phyloP scores from a whole-genome alignment of 1,140 invertebrate species.

The Archivesica marissinica region DNA sequence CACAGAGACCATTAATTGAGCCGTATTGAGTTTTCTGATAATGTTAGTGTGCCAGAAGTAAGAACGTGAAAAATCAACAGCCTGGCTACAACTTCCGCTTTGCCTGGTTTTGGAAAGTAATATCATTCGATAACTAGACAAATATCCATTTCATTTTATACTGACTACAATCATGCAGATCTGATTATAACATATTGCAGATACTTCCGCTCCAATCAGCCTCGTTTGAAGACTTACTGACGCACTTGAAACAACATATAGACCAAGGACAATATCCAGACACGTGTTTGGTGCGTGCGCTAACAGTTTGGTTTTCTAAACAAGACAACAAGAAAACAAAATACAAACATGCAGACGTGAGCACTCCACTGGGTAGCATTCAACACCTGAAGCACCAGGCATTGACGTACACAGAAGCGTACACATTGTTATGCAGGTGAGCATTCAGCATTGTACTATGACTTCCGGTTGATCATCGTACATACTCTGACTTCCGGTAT shows the following conservation, averaged over 20 bases:
- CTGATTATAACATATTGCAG: not conserved
- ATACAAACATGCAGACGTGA: not conserved
- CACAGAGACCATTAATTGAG: too few species aligned
- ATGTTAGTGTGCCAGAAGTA: too few species aligned
- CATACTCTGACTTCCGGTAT: not conserved
- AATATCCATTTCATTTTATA: too few species aligned
- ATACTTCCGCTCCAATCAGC: not conserved
- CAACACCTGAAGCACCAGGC: conserved; percentile 27
- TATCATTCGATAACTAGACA: too few species aligned
- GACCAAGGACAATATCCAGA: conserved; percentile 3
- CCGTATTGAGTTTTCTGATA: too few species aligned
- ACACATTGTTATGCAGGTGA: conserved; percentile 34
- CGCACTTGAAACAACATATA: conserved; percentile 29
- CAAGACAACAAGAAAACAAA: conserved; percentile 25
- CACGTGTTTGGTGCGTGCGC: conserved; percentile 36
- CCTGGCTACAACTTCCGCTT: not conserved
- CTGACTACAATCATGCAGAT: too few species aligned
- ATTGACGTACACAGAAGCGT: conserved; percentile 29
- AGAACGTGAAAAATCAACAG: too few species aligned
- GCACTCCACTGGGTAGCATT: conserved; percentile 22
- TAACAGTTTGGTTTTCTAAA: conserved; percentile 38
- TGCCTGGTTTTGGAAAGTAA: not conserved
- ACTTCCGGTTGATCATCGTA: not conserved
- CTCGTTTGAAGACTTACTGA: conserved; percentile 4
- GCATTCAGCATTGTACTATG: not conserved